Conservation (phyloP, 37 sponge, comb jelly and placozoan genomes). For the Eunapius fragilis region DNA sequence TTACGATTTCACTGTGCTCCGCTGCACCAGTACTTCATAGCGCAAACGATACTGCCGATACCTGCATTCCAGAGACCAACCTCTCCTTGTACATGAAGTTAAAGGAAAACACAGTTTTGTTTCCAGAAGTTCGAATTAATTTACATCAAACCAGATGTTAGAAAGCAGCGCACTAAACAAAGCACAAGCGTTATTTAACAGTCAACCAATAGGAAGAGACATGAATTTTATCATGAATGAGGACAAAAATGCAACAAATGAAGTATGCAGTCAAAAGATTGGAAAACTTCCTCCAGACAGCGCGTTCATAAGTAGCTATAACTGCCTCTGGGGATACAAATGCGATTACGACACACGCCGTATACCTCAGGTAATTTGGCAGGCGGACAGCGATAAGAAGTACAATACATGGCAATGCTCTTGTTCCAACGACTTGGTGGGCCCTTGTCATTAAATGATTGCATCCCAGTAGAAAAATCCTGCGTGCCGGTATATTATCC, state of each 20-base stretch:
- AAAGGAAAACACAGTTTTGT: background rate
- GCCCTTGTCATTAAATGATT: background rate
- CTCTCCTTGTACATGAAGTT: background rate
- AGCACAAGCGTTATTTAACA: background rate
- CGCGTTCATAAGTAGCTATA: background rate
- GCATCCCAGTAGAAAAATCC: background rate
- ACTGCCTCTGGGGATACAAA: background rate
- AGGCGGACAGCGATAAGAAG: background rate
- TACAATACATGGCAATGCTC: background rate
- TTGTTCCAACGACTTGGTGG: background rate
- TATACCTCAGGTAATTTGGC: background rate
- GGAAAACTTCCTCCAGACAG: background rate
- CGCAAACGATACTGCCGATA: background rate
- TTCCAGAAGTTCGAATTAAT: background rate
- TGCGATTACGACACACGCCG: background rate
- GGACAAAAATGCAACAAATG: background rate
- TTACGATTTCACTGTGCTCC: background rate
- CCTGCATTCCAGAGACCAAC: background rate
- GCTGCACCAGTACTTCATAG: background rate
- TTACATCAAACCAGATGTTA: background rate
- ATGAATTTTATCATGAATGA: background rate
- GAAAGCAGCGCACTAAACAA: background rate
- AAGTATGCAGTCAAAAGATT: background rate
- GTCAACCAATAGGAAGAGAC: background rate
- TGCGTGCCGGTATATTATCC: background rate